Evolutionary conservation across 2,113 vertebrate genomes (phyloP).

Genomic region (Phainopepla nitens): DNA sequence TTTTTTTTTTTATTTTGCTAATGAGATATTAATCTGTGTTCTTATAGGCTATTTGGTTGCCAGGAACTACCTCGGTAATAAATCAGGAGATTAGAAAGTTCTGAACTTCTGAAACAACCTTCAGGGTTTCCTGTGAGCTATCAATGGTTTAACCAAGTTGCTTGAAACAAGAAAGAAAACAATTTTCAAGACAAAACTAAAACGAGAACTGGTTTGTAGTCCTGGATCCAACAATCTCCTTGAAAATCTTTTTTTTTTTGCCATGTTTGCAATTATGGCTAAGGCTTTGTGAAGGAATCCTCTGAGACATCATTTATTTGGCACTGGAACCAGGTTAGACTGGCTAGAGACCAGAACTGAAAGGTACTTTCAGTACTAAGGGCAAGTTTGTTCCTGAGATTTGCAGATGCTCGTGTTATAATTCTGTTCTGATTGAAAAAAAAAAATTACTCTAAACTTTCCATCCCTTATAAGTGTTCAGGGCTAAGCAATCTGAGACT

Average conservation of each 20-base stretch:
- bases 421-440: background rate
- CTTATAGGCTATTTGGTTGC: background rate
- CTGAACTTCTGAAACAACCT: background rate
- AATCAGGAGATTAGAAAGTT: background rate
- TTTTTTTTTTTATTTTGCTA: background rate
- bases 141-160: background rate
- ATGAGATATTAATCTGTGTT: background rate
- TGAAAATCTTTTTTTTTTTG: background rate
- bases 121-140: background rate
- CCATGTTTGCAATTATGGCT: background rate
- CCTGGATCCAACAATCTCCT: background rate
- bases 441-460: background rate
- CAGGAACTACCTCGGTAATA: background rate
- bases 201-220: background rate
- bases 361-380: background rate
- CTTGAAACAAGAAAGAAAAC: background rate
- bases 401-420: background rate
- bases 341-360: background rate
- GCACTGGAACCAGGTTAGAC: background rate
- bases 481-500: background rate
- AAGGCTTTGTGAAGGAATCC: background rate
- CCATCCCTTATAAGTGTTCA: background rate
- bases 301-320: background rate
- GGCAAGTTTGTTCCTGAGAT: background rate
- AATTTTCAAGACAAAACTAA: background rate